Evolutionary conservation across 37 sponge, comb jelly and placozoan genomes (phyloP).

Genomic region (Spongilla lacustris): DNA sequence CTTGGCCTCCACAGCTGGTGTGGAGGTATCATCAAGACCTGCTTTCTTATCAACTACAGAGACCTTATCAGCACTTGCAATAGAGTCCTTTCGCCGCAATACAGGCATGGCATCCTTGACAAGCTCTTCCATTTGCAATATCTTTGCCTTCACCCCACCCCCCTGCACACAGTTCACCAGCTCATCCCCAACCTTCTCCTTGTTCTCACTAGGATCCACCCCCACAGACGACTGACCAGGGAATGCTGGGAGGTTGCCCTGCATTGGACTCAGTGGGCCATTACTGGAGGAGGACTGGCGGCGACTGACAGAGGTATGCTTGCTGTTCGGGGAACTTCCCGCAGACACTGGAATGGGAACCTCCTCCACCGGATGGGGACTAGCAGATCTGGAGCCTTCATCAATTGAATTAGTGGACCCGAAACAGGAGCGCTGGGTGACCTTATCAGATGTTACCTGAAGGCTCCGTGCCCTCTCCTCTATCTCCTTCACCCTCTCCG

Average conservation of each 20-base stretch:
- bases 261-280: background rate
- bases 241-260: background rate
- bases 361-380: conserved; percentile 3
- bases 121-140: background rate
- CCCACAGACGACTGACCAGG: background rate
- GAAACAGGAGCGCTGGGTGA: background rate
- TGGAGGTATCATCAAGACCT: background rate
- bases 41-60: background rate
- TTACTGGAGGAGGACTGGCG: background rate
- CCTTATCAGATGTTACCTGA: background rate
- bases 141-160: background rate
- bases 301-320: background rate
- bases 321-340: background rate
- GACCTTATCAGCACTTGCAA: background rate
- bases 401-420: background rate
- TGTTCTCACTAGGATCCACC: background rate
- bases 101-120: background rate
- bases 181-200: background rate
- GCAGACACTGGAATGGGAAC: background rate
- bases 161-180: background rate
- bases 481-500: conserved; percentile 74
- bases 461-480: conserved; percentile 35
- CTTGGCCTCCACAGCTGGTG: background rate
- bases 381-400: conserved; percentile 1
- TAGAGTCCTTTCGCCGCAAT: background rate